These are phyloP conservation scores for Chrysaora quinquecirrha DNA, from an alignment of 30 jellyfish, hydroid and myxozoan genomes.

Conservation along the genomic window DNA sequence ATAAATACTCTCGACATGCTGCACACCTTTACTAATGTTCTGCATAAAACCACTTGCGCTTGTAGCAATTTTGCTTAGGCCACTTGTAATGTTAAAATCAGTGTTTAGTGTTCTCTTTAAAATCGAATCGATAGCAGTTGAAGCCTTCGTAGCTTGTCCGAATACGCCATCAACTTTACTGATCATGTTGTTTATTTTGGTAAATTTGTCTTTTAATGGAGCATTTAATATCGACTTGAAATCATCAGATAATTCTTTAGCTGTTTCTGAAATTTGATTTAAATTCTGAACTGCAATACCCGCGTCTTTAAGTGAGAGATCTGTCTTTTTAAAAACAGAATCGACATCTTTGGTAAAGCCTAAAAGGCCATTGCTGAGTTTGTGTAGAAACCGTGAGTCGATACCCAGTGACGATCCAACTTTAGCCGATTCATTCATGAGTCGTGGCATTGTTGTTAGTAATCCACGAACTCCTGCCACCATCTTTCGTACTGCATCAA, in stretches of 20 bases:
- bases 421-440: conserved; percentile 72
- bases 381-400: conserved; percentile 63
- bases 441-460: conserved; percentile 58
- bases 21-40: conserved; percentile 71
- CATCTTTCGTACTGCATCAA: conserved; percentile 70
- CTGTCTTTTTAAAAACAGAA: conserved; percentile 68
- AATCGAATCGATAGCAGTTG: conserved; percentile 32
- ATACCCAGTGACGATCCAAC: conserved; percentile 62
- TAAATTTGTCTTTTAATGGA: conserved; percentile 73
- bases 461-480: conserved; percentile 65
- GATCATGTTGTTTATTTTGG: conserved; percentile 30
- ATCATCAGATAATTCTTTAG: conserved; percentile 58
- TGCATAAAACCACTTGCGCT: conserved; percentile 76
- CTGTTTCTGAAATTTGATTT: conserved; percentile 37
- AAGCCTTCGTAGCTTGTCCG: conserved; percentile 29
- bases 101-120: background rate
- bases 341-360: conserved; percentile 36
- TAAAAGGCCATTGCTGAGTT: conserved; percentile 42
- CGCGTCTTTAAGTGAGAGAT: conserved; percentile 58
- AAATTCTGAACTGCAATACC: conserved; percentile 62
- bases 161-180: conserved; percentile 41
- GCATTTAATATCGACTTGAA: conserved; percentile 51
- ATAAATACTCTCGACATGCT: conserved; percentile 54
- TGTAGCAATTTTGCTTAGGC: conserved; percentile 70
- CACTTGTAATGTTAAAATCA: conserved; percentile 52